phyloP scores from a whole-genome alignment of 2,888 invertebrate genomes.

The Eilema caniola region DNA sequence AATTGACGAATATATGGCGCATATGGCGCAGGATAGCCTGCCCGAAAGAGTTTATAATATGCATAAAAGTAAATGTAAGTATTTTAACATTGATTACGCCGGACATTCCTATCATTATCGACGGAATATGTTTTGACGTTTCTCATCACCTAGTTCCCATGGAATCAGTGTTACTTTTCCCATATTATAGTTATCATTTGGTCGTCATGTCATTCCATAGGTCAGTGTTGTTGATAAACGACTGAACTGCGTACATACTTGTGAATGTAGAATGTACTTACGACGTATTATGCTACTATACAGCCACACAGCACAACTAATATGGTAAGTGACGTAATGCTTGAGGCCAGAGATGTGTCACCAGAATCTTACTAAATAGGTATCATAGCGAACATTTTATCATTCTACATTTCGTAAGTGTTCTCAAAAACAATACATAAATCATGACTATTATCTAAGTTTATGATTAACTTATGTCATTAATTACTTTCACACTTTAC shows the following conservation, averaged over 20 bases:
- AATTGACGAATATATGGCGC: slow-evolving; percentile 59
- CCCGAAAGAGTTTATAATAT: slow-evolving; percentile 40
- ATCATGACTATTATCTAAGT: slow-evolving; percentile 18
- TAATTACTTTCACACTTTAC: slow-evolving; percentile 16
- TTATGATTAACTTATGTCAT: slow-evolving; percentile 15
- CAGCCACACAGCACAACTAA: slow-evolving; percentile 37
- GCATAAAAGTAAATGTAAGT: slow-evolving; percentile 38
- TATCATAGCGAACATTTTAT: slow-evolving; percentile 33
- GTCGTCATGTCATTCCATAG: slow-evolving; percentile 63
- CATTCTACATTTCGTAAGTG: slow-evolving; percentile 38
- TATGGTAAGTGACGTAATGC: slow-evolving; percentile 38
- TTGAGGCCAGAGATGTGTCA: slow-evolving; percentile 44
- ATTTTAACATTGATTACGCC: slow-evolving; percentile 55
- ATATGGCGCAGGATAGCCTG: slow-evolving; percentile 55
- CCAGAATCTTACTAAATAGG: slow-evolving; percentile 20
- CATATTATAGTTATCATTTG: slow-evolving; percentile 71
- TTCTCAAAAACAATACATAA: slow-evolving; percentile 26
- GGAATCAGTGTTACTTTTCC: slow-evolving; percentile 65
- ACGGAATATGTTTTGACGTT: slow-evolving; percentile 49
- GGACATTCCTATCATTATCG: slow-evolving; percentile 53
- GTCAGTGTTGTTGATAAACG: slow-evolving; percentile 73
- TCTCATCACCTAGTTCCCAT: slow-evolving; percentile 73
- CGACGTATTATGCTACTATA: slow-evolving; percentile 46
- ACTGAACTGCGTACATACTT: slow-evolving; percentile 47
- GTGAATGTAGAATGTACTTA: slow-evolving; percentile 4